phyloP scores from a whole-genome alignment of 37 sponge, comb jelly and placozoan species.

The Eunapius fragilis region DNA sequence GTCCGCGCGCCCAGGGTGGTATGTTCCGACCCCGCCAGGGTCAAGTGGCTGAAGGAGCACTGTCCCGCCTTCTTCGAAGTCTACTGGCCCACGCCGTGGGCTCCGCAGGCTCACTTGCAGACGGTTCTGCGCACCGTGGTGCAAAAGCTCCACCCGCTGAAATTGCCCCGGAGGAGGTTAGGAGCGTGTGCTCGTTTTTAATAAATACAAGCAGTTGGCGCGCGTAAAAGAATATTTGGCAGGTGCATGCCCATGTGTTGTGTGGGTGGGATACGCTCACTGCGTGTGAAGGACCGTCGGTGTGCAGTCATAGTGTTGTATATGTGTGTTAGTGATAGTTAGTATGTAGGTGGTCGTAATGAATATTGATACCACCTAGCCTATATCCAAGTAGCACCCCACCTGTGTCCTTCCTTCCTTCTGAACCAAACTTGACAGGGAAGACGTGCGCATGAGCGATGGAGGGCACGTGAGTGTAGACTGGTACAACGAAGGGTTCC shows the following conservation, averaged over 20 bases:
- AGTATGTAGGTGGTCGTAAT: too few relatives aligned
- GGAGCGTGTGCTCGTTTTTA: too few relatives aligned
- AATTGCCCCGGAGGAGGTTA: conserved; percentile 20
- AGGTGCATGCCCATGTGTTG: too few relatives aligned
- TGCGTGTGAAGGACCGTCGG: too few relatives aligned
- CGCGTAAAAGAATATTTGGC: too few relatives aligned
- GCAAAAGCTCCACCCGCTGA: conserved; percentile 23
- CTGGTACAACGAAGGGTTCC: conserved; percentile 48
- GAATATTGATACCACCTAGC: too few relatives aligned
- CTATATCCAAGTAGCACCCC: too few relatives aligned
- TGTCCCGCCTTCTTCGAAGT: conserved; percentile 50
- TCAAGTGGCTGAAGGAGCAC: conserved; percentile 10
- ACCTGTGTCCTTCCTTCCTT: too few relatives aligned
- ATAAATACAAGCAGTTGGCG: too few relatives aligned
- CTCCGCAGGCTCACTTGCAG: conserved; percentile 64
- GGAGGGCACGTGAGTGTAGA: conserved; percentile 75
- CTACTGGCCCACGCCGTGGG: conserved; percentile 69
- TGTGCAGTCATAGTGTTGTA: too few relatives aligned
- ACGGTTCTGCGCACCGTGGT: conserved; percentile 38
- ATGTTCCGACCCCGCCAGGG: conserved; percentile 18
- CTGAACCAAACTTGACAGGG: conserved; percentile 38
- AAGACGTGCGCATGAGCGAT: conserved; percentile 44
- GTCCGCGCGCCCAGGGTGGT: conserved; percentile 45
- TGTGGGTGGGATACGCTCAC: too few relatives aligned
- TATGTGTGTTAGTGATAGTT: too few relatives aligned